Evolutionary conservation across 2,888 invertebrate species (phyloP).

Genomic region (Agrypnus murinus): DNA sequence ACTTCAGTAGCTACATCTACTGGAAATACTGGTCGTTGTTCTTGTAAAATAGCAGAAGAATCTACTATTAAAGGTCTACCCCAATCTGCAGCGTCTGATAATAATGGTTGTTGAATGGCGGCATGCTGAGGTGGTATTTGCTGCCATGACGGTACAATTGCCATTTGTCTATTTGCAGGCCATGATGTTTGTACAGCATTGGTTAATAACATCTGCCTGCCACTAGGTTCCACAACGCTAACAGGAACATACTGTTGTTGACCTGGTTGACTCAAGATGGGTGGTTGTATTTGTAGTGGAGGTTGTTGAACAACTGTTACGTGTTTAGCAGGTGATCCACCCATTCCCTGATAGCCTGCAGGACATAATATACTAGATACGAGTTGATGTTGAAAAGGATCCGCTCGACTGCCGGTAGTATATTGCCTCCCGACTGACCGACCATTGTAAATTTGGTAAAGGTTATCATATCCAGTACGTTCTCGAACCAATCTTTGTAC

Average conservation of each 20-base stretch:
- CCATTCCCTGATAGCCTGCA: constrained; percentile 86
- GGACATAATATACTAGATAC: constrained; percentile 96
- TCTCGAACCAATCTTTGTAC: constrained; percentile 83
- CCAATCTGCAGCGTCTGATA: constrained; percentile 80
- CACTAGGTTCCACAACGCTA: constrained; percentile 92
- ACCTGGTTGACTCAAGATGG: constrained; percentile 86
- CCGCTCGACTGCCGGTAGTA: constrained; percentile 78
- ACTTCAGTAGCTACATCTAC: constrained; percentile 75
- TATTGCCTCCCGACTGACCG: constrained; percentile 82
- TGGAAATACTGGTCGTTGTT: constrained; percentile 78
- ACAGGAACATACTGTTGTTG: constrained; percentile 95
- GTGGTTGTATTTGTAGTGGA: constrained; percentile 85
- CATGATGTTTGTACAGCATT: constrained; percentile 83
- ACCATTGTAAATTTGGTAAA: constrained; percentile 88
- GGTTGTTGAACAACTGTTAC: constrained; percentile 81
- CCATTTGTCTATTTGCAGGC: constrained; percentile 85
- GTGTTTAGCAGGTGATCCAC: constrained; percentile 80
- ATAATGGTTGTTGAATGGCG: constrained; percentile 76
- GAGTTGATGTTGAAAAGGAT: constrained; percentile 92
- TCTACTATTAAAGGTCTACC: constrained; percentile 85
- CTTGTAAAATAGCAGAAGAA: constrained; percentile 82
- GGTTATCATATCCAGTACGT: constrained; percentile 85
- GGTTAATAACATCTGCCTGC: constrained; percentile 85
- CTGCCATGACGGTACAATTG: constrained; percentile 89
- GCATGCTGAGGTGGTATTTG: constrained; percentile 81